Evolutionary conservation across 2,888 invertebrate genomes (phyloP), one percentile per base, ranked within the genome.

Genomic region (Hirtodrosophila trivittata): DNA sequence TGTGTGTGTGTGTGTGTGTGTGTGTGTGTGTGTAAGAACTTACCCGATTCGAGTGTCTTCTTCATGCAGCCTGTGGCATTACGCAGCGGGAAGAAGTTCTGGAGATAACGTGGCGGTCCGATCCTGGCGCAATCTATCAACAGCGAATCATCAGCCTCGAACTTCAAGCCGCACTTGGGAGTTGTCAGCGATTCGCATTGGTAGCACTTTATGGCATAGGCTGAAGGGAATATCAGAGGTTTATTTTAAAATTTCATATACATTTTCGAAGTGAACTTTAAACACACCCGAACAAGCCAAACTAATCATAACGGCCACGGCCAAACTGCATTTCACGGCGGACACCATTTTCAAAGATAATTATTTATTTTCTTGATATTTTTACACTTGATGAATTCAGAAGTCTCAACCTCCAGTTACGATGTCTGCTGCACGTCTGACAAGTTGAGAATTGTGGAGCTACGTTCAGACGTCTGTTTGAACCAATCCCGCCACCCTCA

Each of bases 21-120:
- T n/a, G n/a, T n/a, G n/a, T n/a, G n/a, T n/a, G n/a, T n/a, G n/a
- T n/a, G n/a, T n/a, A n/a, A n/a, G n/a, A n/a, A 78, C 90, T 89
- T 80, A 90, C 89, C 85, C 42, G 81, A 77, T 18, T 88, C 88
- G 28, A 90, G 73, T 6, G 78, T 82, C 75, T 88, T 88, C 75
- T 88, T 89, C 86, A 90, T 85, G 81, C 89, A 90, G 57, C 90
- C 90, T 12, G 90, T 90, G 58, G 89, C 90, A 66, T 90, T 90
- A 14, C 78, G 82, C 1, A 74, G 32, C 7, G 75, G 66, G 73
- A 88, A 75, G 65, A 87, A 66, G 45, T 65, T 75, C 50, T 86
- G 87, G 35, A 89, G 70, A 67, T 77, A 89, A 10, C 88, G 84
- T 12, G 89, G 90, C 14, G 89, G 86, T 28, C 86, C 75, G 1